Evolutionary conservation across 2,113 vertebrate genomes (phyloP).

Genomic region (Gnathonemus echidnorhynchus): DNA sequence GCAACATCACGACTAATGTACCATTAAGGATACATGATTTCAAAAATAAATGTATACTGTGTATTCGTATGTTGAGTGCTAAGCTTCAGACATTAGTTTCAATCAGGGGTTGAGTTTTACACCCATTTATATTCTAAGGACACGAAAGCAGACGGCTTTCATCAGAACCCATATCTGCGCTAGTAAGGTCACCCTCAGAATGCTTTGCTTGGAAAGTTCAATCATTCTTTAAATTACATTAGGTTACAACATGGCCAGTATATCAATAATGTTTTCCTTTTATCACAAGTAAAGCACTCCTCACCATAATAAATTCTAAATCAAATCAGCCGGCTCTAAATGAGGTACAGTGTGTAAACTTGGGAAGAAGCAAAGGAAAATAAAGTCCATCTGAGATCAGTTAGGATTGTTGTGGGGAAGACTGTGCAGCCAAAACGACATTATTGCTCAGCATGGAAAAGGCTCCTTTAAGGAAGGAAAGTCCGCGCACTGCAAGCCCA

Average conservation of each 20-base stretch:
- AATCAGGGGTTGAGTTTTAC: neutral
- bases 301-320: neutral
- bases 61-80: neutral
- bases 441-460: neutral
- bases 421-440: neutral
- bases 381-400: neutral
- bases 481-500: neutral
- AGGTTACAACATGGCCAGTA: neutral
- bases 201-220: neutral
- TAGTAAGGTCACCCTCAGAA: neutral
- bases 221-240: neutral
- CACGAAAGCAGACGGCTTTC: neutral
- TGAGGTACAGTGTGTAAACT: neutral
- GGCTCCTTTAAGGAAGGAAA: neutral
- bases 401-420: neutral
- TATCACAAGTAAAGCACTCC: neutral
- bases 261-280: conserved; percentile 5
- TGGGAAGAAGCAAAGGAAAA: neutral
- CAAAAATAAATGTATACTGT: neutral
- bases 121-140: neutral
- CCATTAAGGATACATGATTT: neutral
- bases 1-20: neutral
- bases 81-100: neutral
- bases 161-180: neutral
- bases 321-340: neutral